A percentile compares a stretch with the other conserved stretches of the same genome.
Conservation (phyloP, 1,140 invertebrate species). For the Sminthurides bifidus region DNA sequence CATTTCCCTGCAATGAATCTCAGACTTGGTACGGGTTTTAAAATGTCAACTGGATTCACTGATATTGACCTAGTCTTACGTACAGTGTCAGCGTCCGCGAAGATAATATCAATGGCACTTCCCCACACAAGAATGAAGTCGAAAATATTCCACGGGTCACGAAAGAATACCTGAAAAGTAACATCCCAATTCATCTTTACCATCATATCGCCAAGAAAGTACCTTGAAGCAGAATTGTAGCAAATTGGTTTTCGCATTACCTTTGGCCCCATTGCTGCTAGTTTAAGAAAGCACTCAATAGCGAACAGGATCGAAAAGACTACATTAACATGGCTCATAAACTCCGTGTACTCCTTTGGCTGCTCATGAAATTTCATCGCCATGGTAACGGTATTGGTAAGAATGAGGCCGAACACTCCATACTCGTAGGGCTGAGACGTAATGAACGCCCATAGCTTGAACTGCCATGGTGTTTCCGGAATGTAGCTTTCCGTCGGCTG, state of each 20-base stretch:
- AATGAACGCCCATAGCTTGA: constrained; percentile 99
- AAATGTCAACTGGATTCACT: no score
- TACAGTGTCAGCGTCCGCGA: constrained; percentile 53
- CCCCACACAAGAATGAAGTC: constrained; percentile 98
- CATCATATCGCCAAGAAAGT: no score
- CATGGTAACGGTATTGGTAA: constrained; percentile 93
- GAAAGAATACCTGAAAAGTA: constrained; percentile 85
- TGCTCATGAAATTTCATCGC: constrained; percentile 96
- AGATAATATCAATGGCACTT: constrained; percentile 97
- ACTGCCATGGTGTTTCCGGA: constrained; percentile 93
- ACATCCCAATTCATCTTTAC: no score
- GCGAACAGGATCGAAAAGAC: constrained; percentile 96
- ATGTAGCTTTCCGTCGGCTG: constrained; percentile 94
- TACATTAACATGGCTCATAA: constrained; percentile 88
- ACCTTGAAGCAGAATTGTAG: no score
- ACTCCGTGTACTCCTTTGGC: constrained; percentile 64
- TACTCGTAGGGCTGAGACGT: constrained; percentile 98
- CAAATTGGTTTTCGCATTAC: constrained; percentile 43
- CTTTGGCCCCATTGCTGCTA: constrained; percentile 95
- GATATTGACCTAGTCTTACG: no score
- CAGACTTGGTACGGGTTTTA: no score
- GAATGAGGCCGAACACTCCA: constrained; percentile 92
- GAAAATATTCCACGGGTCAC: constrained; percentile 98
- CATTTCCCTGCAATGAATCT: neutral
- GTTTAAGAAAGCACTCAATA: constrained; percentile 93